Base-by-base conservation (phyloP, 53 echinoderm and acorn worm species). In the Holothuria scabra region DNA sequence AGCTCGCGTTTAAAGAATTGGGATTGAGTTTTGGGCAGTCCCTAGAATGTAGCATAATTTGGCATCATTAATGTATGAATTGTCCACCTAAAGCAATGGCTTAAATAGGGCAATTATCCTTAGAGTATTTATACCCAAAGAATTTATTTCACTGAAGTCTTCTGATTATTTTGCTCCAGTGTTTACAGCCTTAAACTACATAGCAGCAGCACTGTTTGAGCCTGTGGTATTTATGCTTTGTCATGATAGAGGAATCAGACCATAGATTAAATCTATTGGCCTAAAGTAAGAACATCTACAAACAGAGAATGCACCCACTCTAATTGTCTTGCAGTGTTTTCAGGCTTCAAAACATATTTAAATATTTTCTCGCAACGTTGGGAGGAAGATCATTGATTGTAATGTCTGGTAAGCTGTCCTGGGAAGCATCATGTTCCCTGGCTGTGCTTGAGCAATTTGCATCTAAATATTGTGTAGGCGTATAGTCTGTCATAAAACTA, bases 391-490 rank as follows among this genome's bases (percentile, higher is more conserved):
- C 46, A 46, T 12, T 71, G 71, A 71, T 46, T 71, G 44, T 41
- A 71, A 46, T 71, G 41, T 71, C 44, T 71, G 44, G 44, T 71
- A 18, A 41, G 71, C 71, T 71, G 71, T 71, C 71, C 71, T 71
- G 71, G 71, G 71, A 68, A 71, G 44, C 44, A 71, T 41, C 71
- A 44, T 71, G 44, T 71, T 71, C 46, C 46, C 21, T 11, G 71
- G 71, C 71, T 71, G 71, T 71, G 71, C 25, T 71, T 41, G 71
- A 41, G 41, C 71, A 71, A 44, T 71, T 71, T 71, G 46, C 71
- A 41, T 38, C 44, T 25, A 41, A 71, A 46, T 46, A 41, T 71
- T 71, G 71, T 21, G 71, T 71, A 35, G 71, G 71, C 44, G 46
- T 34, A 21, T 71, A 25, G 30, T 66, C 35, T 29, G 48, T 48